Conservation (phyloP, 2,113 vertebrate species). For the Toxotes chatareus region DNA sequence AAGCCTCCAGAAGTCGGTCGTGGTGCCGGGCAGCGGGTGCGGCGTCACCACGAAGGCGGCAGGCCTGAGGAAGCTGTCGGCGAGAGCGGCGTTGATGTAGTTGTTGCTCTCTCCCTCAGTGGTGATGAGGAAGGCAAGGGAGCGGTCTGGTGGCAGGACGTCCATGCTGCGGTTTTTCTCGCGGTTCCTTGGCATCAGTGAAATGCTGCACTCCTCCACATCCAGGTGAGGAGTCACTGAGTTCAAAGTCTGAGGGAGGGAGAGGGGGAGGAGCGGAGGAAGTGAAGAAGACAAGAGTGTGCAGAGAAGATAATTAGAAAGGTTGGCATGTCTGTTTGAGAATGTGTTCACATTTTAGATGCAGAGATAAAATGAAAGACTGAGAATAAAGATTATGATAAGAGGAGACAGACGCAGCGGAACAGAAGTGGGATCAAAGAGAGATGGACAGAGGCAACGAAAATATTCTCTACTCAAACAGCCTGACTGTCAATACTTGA, state of each 20-base stretch:
- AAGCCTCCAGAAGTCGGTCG: conserved; percentile 95
- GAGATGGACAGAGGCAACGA: conserved; percentile 42
- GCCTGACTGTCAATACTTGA: conserved; percentile 49
- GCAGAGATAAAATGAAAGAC: conserved; percentile 44
- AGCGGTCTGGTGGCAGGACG: conserved; percentile 93
- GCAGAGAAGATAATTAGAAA: conserved; percentile 44
- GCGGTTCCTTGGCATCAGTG: conserved; percentile 93
- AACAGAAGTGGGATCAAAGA: conserved; percentile 60
- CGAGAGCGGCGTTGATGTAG: conserved; percentile 95
- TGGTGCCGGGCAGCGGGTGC: conserved; percentile 94
- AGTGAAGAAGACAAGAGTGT: conserved; percentile 6
- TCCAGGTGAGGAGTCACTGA: conserved; percentile 94
- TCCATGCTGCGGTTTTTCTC: conserved; percentile 98
- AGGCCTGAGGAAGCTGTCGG: conserved; percentile 93
- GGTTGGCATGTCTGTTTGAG: conserved; percentile 6
- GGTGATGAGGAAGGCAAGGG: conserved; percentile 94
- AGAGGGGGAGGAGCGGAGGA: background rate
- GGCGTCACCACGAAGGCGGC: conserved; percentile 95
- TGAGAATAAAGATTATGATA: conserved; percentile 43
- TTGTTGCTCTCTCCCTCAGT: conserved; percentile 92
- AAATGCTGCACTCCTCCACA: conserved; percentile 95
- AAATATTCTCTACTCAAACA: conserved; percentile 45
- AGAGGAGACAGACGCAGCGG: conserved; percentile 43
- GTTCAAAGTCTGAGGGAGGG: conserved; percentile 90
- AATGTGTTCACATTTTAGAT: conserved; percentile 33